Base-by-base conservation (phyloP, 2,113 vertebrate genomes). In the Castor canadensis region DNA sequence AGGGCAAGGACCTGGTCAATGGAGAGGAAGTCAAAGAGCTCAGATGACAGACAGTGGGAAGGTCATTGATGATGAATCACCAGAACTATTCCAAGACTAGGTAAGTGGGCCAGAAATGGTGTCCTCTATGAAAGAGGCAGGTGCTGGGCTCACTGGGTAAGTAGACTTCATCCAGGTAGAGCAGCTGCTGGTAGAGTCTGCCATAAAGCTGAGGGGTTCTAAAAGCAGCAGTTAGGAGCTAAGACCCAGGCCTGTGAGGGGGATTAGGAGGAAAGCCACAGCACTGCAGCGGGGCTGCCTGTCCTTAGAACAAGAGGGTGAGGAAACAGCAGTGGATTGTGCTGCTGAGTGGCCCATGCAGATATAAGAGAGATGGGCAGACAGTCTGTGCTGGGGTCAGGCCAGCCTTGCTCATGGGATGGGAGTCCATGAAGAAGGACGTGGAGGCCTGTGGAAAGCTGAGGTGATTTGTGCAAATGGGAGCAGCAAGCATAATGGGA, bases 191-290 rank as follows among this genome's bases (percentile, higher is more conserved):
- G 24, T 49, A 22, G 49, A 24, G 10, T 11, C 43, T 22, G 56
- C 58, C 12, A 71, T 15, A 15, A 72, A 16, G 60, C 8, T 19
- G 8, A 69, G 38, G 20, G 9, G 15, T 28, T 71, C 30, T 54
- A 66, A 49, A 45, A 17, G n/a, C 24, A 32, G 52, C 28, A 43
- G 22, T 9, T 10, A 72, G 52, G 32, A 26, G 35, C 5, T 15
- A 75, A 94, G 54, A 26, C 2, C 28, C 32, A 28, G 43, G 19
- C 7, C 5, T 38, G 24, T 0, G 2, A 8, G 6, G 11, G 19
- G 11, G 19, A 28, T 24, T 30, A 64, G 24, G 5, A 49, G n/a
- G 20, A 40, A 64, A 12, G 49, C 62, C 1, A 1, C 9, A 0
- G 19, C 54, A 9, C 20, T 67, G 49, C 16, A 52, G n/a, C 24